phyloP scores from a whole-genome alignment of 2,888 invertebrate genomes.

The Plebejus melissa region DNA sequence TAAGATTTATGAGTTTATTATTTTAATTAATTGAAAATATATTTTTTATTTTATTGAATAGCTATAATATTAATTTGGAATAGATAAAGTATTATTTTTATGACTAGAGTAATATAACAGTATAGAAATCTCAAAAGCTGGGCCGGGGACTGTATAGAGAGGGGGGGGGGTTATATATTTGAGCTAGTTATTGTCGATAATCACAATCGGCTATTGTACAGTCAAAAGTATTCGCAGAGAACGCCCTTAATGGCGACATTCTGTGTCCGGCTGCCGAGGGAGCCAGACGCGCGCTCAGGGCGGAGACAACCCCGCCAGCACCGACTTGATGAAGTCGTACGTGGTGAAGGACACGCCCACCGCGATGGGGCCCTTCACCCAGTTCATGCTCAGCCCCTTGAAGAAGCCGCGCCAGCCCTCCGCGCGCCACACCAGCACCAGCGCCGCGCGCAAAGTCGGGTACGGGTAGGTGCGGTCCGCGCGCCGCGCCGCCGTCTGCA shows the following conservation, averaged over 20 bases:
- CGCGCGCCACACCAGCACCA: constrained; percentile 76
- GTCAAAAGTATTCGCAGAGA: background rate
- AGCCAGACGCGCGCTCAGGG: background rate
- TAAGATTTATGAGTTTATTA: too few species aligned
- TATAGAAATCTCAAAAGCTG: background rate
- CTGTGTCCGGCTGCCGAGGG: background rate
- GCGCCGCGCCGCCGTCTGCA: constrained; percentile 80
- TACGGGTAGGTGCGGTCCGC: constrained; percentile 74
- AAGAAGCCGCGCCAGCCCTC: constrained; percentile 96
- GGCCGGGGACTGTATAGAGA: background rate
- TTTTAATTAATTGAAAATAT: too few species aligned
- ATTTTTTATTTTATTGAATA: too few species aligned
- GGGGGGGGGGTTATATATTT: background rate
- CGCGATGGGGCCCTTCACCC: constrained; percentile 95
- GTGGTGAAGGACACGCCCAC: constrained; percentile 98
- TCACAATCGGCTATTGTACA: background rate
- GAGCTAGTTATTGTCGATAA: constrained; percentile 3
- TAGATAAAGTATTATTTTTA: background rate
- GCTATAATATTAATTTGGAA: too few species aligned
- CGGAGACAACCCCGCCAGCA: constrained; percentile 66
- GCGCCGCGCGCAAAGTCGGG: constrained; percentile 81
- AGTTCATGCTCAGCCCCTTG: constrained; percentile 99
- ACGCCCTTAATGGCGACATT: background rate
- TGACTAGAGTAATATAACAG: background rate
- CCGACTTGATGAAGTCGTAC: constrained; percentile 88